Evolutionary conservation across 2,888 invertebrate genomes (phyloP).

Genomic region (Dexiosoma caninum): DNA sequence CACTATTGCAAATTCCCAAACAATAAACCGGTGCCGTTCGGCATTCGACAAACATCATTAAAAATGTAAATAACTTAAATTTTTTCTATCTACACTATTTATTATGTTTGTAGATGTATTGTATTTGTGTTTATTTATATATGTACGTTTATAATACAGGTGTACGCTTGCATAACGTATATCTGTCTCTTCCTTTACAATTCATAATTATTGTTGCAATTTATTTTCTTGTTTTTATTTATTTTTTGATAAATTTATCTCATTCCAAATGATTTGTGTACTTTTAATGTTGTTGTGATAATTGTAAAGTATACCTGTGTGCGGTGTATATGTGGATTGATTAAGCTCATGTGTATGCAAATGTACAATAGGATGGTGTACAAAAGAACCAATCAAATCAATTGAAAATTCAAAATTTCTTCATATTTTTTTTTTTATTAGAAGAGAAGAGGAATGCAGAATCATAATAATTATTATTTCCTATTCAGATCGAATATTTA

Average conservation of each 20-base stretch:
- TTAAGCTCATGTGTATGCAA: not conserved
- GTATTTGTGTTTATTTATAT: not conserved
- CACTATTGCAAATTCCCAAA: not conserved
- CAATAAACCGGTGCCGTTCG: not conserved
- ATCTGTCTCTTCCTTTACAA: not conserved
- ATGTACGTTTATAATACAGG: not conserved
- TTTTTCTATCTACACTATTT: not conserved
- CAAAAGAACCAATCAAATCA: not conserved
- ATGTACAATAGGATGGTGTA: not conserved
- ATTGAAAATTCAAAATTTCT: too few species aligned
- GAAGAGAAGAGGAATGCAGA: too few species aligned
- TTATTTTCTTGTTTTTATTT: constrained; percentile 31
- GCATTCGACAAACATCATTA: constrained; percentile 38
- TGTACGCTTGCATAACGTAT: not conserved
- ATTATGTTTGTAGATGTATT: not conserved
- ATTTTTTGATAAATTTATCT: constrained; percentile 37
- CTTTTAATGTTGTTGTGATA: constrained; percentile 35
- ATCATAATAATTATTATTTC: too few species aligned
- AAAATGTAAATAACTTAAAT: constrained; percentile 47
- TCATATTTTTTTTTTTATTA: too few species aligned
- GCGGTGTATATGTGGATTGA: not conserved
- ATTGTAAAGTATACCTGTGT: constrained; percentile 30
- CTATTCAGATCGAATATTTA: too few species aligned
- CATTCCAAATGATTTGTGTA: constrained; percentile 40
- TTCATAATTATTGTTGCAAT: constrained; percentile 42